Conservation (phyloP, 2,797 vertebrate genomes). For the Clarias pachynema region DNA sequence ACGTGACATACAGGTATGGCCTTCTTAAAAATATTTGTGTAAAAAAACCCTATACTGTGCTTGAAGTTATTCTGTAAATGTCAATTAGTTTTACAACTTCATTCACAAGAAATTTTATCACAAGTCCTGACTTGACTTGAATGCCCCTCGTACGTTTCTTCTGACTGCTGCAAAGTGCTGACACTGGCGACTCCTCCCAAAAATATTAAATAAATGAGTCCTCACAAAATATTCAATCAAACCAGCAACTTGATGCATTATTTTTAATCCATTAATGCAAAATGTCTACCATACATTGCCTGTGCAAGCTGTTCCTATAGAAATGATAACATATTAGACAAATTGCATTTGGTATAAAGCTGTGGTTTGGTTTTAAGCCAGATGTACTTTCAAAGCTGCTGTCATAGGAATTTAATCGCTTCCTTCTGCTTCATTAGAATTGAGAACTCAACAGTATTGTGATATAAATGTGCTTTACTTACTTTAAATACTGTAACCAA, state of each 20-base stretch:
- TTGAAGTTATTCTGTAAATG: no score
- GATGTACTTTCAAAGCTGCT: background rate
- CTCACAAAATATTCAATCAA: background rate
- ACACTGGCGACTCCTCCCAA: background rate
- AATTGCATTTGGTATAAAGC: background rate
- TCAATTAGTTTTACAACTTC: no score
- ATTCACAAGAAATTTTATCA: no score
- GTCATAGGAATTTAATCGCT: background rate
- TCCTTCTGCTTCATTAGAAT: background rate
- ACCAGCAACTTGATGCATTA: background rate
- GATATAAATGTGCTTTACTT: background rate
- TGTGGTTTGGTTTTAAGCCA: background rate
- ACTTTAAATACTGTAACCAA: background rate
- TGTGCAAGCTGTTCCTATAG: conserved; percentile 8
- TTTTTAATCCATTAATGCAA: background rate
- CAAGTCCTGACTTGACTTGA: no score
- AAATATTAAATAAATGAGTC: background rate
- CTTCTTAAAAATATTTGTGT: no score
- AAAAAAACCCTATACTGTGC: no score
- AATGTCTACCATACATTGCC: background rate
- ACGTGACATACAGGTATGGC: no score
- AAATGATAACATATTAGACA: background rate
- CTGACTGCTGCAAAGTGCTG: background rate
- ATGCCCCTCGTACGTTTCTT: background rate
- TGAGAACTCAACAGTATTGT: background rate